A percentile compares a stretch with the other conserved stretches of the same genome.
phyloP scores from a whole-genome alignment of 1,140 invertebrate genomes.

The Conopomorpha cramerella region DNA sequence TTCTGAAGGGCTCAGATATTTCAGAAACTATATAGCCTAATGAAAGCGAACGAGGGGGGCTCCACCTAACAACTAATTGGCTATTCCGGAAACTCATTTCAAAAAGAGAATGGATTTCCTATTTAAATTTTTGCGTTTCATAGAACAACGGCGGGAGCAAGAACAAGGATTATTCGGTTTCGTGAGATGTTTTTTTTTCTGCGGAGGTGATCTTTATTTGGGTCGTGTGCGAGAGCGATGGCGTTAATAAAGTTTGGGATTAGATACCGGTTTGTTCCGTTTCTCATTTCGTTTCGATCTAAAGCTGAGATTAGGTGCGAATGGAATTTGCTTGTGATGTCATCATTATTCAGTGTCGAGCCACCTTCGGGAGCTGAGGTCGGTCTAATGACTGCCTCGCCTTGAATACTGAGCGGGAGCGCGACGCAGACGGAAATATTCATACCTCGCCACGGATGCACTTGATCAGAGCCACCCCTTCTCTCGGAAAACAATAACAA shows the following conservation, averaged over 20 bases:
- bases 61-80: conserved; percentile 60
- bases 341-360: conserved; percentile 40
- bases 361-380: conserved; percentile 30
- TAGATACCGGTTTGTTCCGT: no score
- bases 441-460: no score
- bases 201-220: no score
- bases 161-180: no score
- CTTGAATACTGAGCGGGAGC: conserved; percentile 33
- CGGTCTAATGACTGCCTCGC: conserved; percentile 43
- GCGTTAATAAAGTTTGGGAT: no score
- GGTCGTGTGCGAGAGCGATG: no score
- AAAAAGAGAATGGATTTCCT: conserved; percentile 59
- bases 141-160: conserved; percentile 51
- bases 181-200: conserved; percentile 16
- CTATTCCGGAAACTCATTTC: conserved; percentile 60
- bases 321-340: conserved; percentile 17
- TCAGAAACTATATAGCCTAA: conserved; percentile 57
- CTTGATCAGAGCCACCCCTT: no score
- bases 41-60: conserved; percentile 55
- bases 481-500: no score
- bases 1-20: conserved; percentile 48
- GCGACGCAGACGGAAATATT: no score
- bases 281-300: no score
- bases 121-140: conserved; percentile 57
- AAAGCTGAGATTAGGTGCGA: conserved; percentile 10